Percentiles rank a stretch among this genome's conserved stretches.
Evolutionary conservation across 2,797 vertebrate genomes (phyloP).

Genomic region (Tamandua tetradactyla): DNA sequence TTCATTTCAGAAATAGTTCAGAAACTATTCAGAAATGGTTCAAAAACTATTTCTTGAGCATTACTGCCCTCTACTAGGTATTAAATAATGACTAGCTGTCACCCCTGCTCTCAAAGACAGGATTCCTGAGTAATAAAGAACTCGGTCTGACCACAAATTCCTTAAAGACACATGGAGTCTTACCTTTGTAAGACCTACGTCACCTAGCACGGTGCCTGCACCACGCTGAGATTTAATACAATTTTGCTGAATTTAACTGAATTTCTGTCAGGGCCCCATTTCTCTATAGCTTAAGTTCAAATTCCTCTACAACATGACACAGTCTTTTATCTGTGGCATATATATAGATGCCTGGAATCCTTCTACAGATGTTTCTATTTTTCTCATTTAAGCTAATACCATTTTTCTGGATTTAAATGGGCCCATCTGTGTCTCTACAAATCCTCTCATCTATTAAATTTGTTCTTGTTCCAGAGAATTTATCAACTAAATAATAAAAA

Average conservation of each 20-base stretch:
- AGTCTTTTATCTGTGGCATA: background rate
- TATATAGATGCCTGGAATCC: constrained; percentile 11
- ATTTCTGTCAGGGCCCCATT: background rate
- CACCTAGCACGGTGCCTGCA: background rate
- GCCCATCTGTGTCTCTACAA: constrained; percentile 7
- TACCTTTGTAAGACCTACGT: background rate
- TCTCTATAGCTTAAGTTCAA: background rate
- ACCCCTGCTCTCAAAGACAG: background rate
- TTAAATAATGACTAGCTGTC: constrained; percentile 14
- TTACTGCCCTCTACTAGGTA: background rate
- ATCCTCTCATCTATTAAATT: constrained; percentile 29
- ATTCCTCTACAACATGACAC: constrained; percentile 3
- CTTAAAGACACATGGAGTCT: background rate
- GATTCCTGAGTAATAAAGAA: background rate
- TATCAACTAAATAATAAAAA: constrained; percentile 41
- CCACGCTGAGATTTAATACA: background rate
- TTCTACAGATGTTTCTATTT: background rate
- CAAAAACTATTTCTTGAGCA: constrained; percentile 2
- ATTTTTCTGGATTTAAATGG: constrained; percentile 47
- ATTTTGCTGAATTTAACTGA: background rate
- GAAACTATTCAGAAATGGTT: too few relatives aligned
- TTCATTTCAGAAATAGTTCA: too few relatives aligned
- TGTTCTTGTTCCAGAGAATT: background rate
- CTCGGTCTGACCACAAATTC: background rate
- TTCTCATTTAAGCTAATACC: background rate